Conservation (phyloP, 2,797 vertebrate genomes). For the Sylvia borin region DNA sequence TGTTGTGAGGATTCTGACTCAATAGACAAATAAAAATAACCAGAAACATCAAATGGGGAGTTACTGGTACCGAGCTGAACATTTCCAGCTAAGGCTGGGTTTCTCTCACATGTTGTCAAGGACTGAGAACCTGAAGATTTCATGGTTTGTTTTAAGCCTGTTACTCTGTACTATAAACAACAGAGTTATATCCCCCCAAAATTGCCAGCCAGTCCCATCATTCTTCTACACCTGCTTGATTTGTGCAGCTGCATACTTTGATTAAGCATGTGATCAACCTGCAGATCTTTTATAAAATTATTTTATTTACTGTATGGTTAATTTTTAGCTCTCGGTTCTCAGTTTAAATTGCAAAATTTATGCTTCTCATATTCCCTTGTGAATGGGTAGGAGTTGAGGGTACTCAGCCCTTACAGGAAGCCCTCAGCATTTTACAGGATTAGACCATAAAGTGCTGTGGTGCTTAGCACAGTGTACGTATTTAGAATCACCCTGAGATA, state of each 20-base stretch:
- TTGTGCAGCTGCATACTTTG: not conserved
- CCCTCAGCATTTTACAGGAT: not conserved
- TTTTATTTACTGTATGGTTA: not conserved
- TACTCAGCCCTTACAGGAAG: not conserved
- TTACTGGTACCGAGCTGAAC: not conserved
- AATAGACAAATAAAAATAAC: not conserved
- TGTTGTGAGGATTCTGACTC: not conserved
- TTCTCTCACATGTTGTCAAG: not conserved
- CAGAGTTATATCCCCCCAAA: not conserved
- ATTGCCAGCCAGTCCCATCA: not conserved
- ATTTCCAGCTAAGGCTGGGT: not conserved
- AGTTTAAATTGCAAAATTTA: not conserved
- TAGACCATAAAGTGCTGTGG: conserved; percentile 2
- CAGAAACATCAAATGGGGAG: not conserved
- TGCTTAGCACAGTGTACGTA: not conserved
- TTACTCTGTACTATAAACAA: not conserved
- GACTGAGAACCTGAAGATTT: not conserved
- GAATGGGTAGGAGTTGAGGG: conserved; percentile 31
- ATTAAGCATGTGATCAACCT: not conserved
- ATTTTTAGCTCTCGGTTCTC: not conserved
- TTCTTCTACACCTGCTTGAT: not conserved
- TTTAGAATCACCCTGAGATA: conserved; percentile 23
- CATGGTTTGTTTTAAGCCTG: not conserved
- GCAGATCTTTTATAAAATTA: not conserved
- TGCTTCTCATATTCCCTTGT: not conserved